phyloP scores from a whole-genome alignment of 2,888 invertebrate genomes.

The Campoplex nolae region DNA sequence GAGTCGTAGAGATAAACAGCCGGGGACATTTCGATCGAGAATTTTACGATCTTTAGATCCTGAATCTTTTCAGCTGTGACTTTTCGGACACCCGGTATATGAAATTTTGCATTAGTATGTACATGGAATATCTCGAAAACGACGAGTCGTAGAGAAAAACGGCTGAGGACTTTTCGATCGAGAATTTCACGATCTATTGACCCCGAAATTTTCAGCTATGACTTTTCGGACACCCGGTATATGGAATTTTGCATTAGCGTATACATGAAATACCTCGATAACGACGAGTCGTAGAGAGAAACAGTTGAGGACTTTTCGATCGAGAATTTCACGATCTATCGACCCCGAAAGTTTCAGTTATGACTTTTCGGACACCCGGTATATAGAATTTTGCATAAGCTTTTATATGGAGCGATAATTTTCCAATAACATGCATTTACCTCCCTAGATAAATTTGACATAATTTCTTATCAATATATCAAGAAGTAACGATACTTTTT shows the following conservation, averaged over 20 bases:
- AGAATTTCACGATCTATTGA: not conserved
- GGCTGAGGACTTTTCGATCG: not conserved
- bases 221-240: not conserved
- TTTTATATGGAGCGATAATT: not conserved
- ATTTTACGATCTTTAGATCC: not conserved
- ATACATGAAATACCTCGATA: not conserved
- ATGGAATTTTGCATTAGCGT: not conserved
- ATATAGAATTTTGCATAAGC: not conserved
- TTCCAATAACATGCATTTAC: not conserved
- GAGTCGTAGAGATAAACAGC: not conserved
- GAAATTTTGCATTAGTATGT: not conserved
- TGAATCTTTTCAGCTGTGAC: not conserved
- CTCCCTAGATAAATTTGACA: not conserved
- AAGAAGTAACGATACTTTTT: not conserved
- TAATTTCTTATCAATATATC: not conserved
- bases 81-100: constrained; percentile 2
- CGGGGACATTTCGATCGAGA: not conserved
- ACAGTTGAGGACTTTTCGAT: not conserved
- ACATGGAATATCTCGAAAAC: not conserved
- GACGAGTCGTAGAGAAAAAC: not conserved
- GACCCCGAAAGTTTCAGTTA: not conserved
- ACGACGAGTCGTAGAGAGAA: not conserved
- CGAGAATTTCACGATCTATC: not conserved
- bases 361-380: not conserved
- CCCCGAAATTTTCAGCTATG: not conserved